Evolutionary conservation across 2,888 invertebrate species (phyloP).

Genomic region (Patella ulyssiponensis): DNA sequence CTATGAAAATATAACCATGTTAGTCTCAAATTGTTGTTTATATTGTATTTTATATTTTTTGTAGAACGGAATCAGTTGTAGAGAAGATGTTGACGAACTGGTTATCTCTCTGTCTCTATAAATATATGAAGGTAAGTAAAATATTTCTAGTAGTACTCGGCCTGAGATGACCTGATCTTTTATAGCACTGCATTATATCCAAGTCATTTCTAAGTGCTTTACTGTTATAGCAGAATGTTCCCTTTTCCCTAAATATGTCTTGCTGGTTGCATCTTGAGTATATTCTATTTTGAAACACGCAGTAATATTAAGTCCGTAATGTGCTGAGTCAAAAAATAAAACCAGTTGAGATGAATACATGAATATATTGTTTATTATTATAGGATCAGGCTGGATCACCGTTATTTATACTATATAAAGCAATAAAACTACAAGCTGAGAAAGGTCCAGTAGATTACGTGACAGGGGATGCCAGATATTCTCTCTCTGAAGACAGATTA

Average conservation of each 20-base stretch:
- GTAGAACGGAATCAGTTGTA: slow-evolving; percentile 94
- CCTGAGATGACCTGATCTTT: too few relatives aligned
- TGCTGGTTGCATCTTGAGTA: too few relatives aligned
- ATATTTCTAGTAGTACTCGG: too few relatives aligned
- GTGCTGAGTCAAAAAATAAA: too few relatives aligned
- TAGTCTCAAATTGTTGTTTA: too few relatives aligned
- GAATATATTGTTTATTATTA: slow-evolving; percentile 24
- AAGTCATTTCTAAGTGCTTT: too few relatives aligned
- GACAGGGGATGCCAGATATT: slow-evolving; percentile 97
- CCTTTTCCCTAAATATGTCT: too few relatives aligned
- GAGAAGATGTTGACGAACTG: slow-evolving; percentile 99
- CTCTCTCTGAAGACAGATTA: slow-evolving; percentile 97
- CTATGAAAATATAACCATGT: neutral
- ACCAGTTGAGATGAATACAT: neutral
- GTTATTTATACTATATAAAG: slow-evolving; percentile 96
- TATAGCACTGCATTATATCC: too few relatives aligned
- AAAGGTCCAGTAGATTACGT: slow-evolving; percentile 99
- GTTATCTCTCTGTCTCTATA: slow-evolving; percentile 98
- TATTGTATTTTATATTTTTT: slow-evolving; percentile 26
- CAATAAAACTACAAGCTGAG: slow-evolving; percentile 99
- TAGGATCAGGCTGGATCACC: slow-evolving; percentile 97
- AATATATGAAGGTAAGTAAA: slow-evolving; percentile 82
- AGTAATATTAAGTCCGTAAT: too few relatives aligned
- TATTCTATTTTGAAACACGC: too few relatives aligned
- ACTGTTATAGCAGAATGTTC: too few relatives aligned